Evolutionary conservation across 2,888 invertebrate species (phyloP).

Genomic region (Podabrus alpinus): DNA sequence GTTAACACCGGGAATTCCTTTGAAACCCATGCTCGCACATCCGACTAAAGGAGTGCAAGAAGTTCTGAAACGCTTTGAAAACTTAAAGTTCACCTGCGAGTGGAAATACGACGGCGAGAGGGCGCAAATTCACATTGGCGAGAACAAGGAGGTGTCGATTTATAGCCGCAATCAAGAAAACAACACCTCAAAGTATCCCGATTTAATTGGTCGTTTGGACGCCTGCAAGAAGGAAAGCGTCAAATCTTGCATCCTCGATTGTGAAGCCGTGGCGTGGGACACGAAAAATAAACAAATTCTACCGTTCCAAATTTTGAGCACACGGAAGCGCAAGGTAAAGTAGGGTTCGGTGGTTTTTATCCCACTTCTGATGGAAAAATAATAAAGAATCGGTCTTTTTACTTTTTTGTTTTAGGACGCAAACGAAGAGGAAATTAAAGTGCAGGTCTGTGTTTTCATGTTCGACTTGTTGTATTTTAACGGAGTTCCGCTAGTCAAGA

Average conservation of each 20-base stretch:
- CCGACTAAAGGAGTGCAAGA: conserved; percentile 94
- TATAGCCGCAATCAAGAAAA: conserved; percentile 97
- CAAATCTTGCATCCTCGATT: conserved; percentile 87
- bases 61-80: conserved; percentile 73
- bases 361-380: conserved; percentile 1
- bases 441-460: conserved; percentile 87
- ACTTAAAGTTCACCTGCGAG: conserved; percentile 92
- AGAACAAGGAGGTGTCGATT: conserved; percentile 73
- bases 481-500: conserved; percentile 79
- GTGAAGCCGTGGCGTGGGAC: conserved; percentile 98
- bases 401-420: conserved; percentile 64
- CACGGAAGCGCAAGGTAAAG: conserved; percentile 88
- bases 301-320: conserved; percentile 95
- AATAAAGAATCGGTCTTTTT: no score
- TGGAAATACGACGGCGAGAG: conserved; percentile 99
- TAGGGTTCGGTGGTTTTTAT: neutral
- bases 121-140: conserved; percentile 85
- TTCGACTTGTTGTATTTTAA: conserved; percentile 95
- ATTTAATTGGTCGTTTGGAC: conserved; percentile 77
- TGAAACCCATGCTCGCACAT: conserved; percentile 98
- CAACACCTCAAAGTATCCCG: conserved; percentile 94
- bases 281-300: conserved; percentile 82
- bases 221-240: conserved; percentile 63
- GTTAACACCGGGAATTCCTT: conserved; percentile 88
- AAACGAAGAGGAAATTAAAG: conserved; percentile 74